Evolutionary conservation across 2,888 invertebrate species (phyloP), one percentile per base, ranked within the genome.

Genomic region (Sthenelais limicola): DNA sequence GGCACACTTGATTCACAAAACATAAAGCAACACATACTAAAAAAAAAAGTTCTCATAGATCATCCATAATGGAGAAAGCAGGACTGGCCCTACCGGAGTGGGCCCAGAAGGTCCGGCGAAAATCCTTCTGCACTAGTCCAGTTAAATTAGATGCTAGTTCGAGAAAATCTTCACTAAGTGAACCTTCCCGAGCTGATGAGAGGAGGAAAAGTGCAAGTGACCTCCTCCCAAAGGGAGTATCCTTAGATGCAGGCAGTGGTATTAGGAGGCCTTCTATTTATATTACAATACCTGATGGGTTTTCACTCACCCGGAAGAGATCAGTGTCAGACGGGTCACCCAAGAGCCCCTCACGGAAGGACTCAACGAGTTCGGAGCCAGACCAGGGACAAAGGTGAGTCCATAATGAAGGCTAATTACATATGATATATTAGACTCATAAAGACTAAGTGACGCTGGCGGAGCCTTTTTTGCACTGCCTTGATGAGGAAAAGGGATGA

Each of bases 211-310:
- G 26, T 4, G 51, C 51, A 7, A 62, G 21, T 3, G 62, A 62
- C 38, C 51, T 51, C 21, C 38, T 62, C 24, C 62, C 62, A 2
- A 62, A 62, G 24, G 28, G 9, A 24, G 38, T 62, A 3, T 62
- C 62, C 1, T 24, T 62, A 43, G 62, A 62, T 26, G 35, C 38
- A 1, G 38, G 62, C 2, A 38, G 62, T 24, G 35, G 35, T 15
- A 38, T 38, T 21, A 21, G 62, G 3, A 35, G 62, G 9, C 62
- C 62, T 2, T 62, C 62, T 24, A 62, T 62, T 12, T 62, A 43
- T 38, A 62, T 62, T 24, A n/a, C 38, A 35, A 62, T 62, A 15
- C 62, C 62, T 35, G 62, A 62, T 38, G 43, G 62, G 38, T 62
- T 62, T 24, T 12, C 24, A 21, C 56, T 56, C 30, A 21, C 38